Evolutionary conservation across 2,888 invertebrate species (phyloP).

Genomic region (Cephus spinipes): DNA sequence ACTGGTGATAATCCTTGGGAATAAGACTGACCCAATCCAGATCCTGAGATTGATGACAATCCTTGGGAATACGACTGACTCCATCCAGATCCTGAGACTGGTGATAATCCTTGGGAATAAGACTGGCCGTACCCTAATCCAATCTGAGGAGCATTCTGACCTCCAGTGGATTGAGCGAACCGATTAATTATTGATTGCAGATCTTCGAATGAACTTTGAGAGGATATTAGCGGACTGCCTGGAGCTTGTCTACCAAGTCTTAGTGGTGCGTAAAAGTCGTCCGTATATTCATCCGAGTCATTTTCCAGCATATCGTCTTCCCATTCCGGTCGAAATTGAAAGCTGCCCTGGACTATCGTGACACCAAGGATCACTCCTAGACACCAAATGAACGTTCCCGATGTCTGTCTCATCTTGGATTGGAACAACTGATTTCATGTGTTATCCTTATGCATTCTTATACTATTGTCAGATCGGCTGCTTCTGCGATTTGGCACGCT

Average conservation of each 20-base stretch:
- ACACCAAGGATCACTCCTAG: background rate
- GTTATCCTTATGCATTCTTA: constrained; percentile 25
- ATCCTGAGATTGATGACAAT: background rate
- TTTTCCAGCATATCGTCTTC: background rate
- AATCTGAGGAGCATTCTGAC: background rate
- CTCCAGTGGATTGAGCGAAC: background rate
- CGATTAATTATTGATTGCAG: background rate
- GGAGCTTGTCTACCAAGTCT: background rate
- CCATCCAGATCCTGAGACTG: background rate
- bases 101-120: background rate
- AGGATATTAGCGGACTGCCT: background rate
- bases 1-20: background rate
- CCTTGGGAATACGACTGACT: background rate
- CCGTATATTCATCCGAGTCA: background rate
- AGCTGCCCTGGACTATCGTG: background rate
- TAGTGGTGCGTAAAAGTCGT: background rate
- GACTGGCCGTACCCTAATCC: background rate
- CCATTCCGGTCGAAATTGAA: background rate
- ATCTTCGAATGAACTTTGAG: background rate
- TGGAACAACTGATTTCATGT: background rate
- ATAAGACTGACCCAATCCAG: background rate
- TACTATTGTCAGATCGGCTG: constrained; percentile 18
- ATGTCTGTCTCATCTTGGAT: background rate
- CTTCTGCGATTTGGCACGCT: constrained; percentile 32
- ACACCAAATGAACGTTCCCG: background rate